phyloP scores from a whole-genome alignment of 2,888 invertebrate species.

The Dicranocentrus wangi region DNA sequence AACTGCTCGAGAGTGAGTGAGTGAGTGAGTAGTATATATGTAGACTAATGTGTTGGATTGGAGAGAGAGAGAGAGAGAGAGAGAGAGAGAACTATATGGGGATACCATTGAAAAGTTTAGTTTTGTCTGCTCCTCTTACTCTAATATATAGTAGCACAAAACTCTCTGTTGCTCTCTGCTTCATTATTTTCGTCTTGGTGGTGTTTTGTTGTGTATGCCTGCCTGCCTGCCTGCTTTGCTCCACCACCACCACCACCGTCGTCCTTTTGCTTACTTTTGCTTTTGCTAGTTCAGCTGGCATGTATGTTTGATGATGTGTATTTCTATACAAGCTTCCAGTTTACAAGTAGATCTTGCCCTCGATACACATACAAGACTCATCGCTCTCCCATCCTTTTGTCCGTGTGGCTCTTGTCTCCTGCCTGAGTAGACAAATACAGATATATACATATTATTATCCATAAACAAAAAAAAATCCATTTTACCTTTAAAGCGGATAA shows the following conservation, averaged over 20 bases:
- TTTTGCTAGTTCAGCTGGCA: slow-evolving; percentile 60
- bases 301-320: slow-evolving; percentile 71
- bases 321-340: slow-evolving; percentile 71
- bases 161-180: slow-evolving; percentile 39
- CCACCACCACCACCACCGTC: no score
- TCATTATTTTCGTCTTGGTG: slow-evolving; percentile 60
- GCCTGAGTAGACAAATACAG: slow-evolving; percentile 7
- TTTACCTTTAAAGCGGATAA: no score
- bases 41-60: no score
- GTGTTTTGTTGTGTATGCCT: slow-evolving; percentile 52
- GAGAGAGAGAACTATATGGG: no score
- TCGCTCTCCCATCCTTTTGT: slow-evolving; percentile 43
- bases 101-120: no score
- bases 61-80: no score
- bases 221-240: slow-evolving; percentile 37
- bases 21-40: no score
- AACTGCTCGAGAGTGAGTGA: no score
- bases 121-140: no score
- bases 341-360: slow-evolving; percentile 72
- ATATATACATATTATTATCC: neutral
- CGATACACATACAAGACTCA: slow-evolving; percentile 70
- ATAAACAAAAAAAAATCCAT: no score
- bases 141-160: no score
- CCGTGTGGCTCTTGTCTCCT: slow-evolving; percentile 1
- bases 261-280: slow-evolving; percentile 38